Evolutionary conservation across 2,113 vertebrate genomes (phyloP).

Genomic region (Edolisoma coerulescens): DNA sequence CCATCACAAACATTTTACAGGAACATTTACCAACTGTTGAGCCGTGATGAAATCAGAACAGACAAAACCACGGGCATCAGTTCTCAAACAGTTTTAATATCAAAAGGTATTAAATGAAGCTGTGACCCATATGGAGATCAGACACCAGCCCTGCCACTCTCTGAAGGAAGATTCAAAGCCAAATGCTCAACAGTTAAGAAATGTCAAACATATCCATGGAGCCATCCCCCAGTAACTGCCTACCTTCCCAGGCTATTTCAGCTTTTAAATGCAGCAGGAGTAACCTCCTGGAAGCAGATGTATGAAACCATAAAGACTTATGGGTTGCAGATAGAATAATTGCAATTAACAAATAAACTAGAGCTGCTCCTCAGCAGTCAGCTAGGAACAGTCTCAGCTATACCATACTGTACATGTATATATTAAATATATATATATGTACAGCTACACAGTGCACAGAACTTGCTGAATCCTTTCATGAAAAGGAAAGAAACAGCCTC

Average conservation of each 20-base stretch:
- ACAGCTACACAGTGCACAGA: not conserved
- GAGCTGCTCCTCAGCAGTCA: not conserved
- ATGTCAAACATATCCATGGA: not conserved
- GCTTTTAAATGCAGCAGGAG: not conserved
- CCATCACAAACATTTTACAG: not conserved
- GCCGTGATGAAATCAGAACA: constrained; percentile 7
- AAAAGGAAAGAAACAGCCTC: not conserved
- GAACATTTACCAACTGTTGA: not conserved
- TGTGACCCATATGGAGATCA: not conserved
- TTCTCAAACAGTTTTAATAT: not conserved
- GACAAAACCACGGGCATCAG: constrained; percentile 3
- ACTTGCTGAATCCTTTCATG: not conserved
- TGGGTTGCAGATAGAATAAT: not conserved
- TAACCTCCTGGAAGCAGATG: not conserved
- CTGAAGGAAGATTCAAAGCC: not conserved
- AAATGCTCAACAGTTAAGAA: not conserved
- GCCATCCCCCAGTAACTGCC: not conserved
- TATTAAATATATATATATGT: not conserved
- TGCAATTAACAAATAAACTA: not conserved
- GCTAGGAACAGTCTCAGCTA: not conserved
- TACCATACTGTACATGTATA: not conserved
- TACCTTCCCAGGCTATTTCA: not conserved
- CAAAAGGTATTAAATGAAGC: constrained; percentile 34
- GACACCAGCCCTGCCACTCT: not conserved
- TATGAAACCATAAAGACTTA: not conserved